Percentiles rank a stretch among this genome's conserved stretches.
Evolutionary conservation across 2,797 vertebrate species (phyloP).

Genomic region (Semaprochilodus insignis): DNA sequence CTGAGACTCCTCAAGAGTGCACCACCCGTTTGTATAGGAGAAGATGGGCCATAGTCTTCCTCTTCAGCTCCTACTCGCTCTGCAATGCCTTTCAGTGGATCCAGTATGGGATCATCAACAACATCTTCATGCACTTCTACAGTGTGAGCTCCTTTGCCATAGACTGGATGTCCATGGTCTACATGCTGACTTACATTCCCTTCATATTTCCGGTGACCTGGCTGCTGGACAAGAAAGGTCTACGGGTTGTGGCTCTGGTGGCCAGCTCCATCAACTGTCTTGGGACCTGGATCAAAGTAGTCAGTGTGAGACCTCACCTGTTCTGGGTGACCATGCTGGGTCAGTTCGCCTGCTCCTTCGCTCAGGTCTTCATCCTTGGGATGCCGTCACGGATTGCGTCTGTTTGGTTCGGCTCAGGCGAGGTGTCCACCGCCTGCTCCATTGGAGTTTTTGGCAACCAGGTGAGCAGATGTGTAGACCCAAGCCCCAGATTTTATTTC

Average conservation of each 20-base stretch:
- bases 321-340: constrained; percentile 88
- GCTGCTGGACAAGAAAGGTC: constrained; percentile 89
- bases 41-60: constrained; percentile 84
- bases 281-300: constrained; percentile 93
- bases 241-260: constrained; percentile 86
- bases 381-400: constrained; percentile 91
- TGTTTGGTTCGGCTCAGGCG: constrained; percentile 92
- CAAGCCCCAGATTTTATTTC: background rate
- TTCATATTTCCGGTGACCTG: constrained; percentile 93
- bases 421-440: constrained; percentile 95
- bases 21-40: constrained; percentile 74
- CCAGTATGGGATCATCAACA: constrained; percentile 94
- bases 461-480: constrained; percentile 76
- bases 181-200: constrained; percentile 93
- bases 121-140: constrained; percentile 88
- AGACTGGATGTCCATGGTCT: constrained; percentile 93
- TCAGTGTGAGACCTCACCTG: constrained; percentile 79
- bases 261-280: constrained; percentile 87
- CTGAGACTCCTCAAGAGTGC: background rate
- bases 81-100: constrained; percentile 97
- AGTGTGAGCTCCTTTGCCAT: constrained; percentile 78
- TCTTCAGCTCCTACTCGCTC: constrained; percentile 91
- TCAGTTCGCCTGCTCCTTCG: constrained; percentile 83
- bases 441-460: constrained; percentile 95
- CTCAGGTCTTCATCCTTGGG: constrained; percentile 95